Conservation (phyloP, 2,797 vertebrate genomes). For the Intellagama lesueurii region DNA sequence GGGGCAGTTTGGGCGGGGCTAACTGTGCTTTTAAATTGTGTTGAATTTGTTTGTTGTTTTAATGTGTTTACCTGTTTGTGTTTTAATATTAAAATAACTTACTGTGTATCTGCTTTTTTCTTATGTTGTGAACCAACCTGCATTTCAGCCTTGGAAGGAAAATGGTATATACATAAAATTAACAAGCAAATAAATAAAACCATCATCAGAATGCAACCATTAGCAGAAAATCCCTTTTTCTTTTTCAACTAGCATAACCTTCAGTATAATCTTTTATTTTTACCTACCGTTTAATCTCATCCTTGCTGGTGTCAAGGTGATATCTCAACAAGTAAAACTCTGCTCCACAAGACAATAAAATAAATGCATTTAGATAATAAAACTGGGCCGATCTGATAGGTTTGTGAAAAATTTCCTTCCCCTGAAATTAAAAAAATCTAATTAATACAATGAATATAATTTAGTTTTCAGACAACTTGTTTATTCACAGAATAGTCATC, state of each 20-base stretch:
- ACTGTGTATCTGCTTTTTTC: no score
- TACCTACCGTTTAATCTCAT: conserved; percentile 85
- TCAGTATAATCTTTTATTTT: background rate
- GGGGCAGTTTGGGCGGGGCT: no score
- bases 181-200: no score
- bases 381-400: conserved; percentile 85
- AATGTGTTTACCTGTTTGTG: no score
- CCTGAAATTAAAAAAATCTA: conserved; percentile 73
- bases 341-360: conserved; percentile 85
- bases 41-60: no score
- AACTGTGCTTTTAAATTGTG: no score
- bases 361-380: conserved; percentile 90
- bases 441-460: conserved; percentile 15
- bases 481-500: background rate
- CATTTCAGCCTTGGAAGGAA: no score
- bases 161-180: no score
- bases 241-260: background rate
- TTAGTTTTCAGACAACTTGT: background rate
- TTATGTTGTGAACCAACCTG: no score
- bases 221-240: background rate
- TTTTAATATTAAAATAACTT: no score
- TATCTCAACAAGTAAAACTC: conserved; percentile 83
- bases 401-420: conserved; percentile 77
- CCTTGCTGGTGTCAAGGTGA: conserved; percentile 77
- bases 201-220: background rate